Conservation (phyloP, 2,797 vertebrate species). For the Sebastes cheni region DNA sequence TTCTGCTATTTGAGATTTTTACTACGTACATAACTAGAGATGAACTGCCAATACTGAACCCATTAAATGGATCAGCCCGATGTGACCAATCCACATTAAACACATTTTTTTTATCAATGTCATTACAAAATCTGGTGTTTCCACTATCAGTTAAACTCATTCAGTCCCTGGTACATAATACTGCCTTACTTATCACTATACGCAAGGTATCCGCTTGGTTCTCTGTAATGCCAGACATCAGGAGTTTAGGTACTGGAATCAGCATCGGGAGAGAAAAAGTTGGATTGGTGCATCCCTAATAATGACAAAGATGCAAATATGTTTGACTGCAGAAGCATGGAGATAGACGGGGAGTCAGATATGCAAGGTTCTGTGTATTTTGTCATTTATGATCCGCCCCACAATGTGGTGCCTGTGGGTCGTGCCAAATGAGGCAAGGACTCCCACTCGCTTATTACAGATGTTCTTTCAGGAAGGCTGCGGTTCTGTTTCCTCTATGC, state of each 20-base stretch:
- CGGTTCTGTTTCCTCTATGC: background rate
- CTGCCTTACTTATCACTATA: background rate
- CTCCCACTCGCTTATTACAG: conserved; percentile 17
- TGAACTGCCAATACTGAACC: background rate
- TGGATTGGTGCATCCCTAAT: background rate
- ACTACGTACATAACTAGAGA: too few relatives aligned
- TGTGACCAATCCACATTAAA: background rate
- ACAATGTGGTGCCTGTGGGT: background rate
- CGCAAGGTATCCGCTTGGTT: background rate
- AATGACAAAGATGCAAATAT: background rate
- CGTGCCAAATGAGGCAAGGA: conserved; percentile 1
- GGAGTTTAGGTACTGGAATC: background rate
- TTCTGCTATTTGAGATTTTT: background rate
- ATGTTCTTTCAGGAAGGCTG: conserved; percentile 2
- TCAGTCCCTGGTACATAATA: background rate
- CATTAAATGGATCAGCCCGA: background rate
- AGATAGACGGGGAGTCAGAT: background rate
- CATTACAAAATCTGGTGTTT: background rate
- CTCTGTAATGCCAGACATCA: background rate
- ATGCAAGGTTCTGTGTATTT: background rate
- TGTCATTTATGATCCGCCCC: background rate
- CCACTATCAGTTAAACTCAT: background rate
- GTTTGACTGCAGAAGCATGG: background rate
- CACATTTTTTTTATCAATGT: background rate
- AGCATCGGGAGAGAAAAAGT: background rate